These are phyloP conservation scores for Nannospalax galili DNA, from an alignment of 2,113 vertebrate genomes.

Conservation along the genomic window DNA sequence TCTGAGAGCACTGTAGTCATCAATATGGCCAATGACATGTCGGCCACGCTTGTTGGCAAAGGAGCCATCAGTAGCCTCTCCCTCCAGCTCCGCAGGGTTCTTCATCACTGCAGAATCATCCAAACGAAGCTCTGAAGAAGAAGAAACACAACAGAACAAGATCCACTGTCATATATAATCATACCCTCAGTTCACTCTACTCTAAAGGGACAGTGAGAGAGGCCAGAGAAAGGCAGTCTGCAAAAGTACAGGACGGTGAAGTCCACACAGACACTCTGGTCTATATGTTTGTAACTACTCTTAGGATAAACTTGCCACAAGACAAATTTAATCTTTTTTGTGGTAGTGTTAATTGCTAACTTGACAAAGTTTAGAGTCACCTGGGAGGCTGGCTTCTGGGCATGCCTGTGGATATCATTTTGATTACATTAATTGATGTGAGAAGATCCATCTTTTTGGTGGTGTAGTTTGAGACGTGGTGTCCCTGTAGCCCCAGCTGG, in stretches of 20 bases:
- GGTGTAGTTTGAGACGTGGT: too few species aligned
- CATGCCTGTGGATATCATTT: not conserved
- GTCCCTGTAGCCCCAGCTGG: too few species aligned
- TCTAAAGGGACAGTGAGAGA: not conserved
- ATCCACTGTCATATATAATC: not conserved
- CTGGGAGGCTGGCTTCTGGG: not conserved
- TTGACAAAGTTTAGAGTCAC: not conserved
- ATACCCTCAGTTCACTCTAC: not conserved
- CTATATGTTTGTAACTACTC: not conserved
- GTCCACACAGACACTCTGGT: not conserved
- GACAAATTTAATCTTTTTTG: not conserved
- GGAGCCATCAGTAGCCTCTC: slow-evolving; percentile 79
- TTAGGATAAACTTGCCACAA: not conserved
- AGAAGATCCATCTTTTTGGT: too few species aligned
- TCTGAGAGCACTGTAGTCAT: slow-evolving; percentile 89
- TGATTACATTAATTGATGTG: not conserved
- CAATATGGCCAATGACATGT: slow-evolving; percentile 85
- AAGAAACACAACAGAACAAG: not conserved
- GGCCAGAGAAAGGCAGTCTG: not conserved
- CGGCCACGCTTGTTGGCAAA: slow-evolving; percentile 81
- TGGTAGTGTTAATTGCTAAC: not conserved
- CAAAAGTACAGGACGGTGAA: not conserved
- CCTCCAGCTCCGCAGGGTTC: slow-evolving; percentile 85
- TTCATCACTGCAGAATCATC: not conserved
- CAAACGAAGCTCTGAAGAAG: slow-evolving; percentile 66